Evolutionary conservation across 2,888 invertebrate genomes (phyloP), one percentile per base, ranked within the genome.

Genomic region (Sarcophaga carnaria): DNA sequence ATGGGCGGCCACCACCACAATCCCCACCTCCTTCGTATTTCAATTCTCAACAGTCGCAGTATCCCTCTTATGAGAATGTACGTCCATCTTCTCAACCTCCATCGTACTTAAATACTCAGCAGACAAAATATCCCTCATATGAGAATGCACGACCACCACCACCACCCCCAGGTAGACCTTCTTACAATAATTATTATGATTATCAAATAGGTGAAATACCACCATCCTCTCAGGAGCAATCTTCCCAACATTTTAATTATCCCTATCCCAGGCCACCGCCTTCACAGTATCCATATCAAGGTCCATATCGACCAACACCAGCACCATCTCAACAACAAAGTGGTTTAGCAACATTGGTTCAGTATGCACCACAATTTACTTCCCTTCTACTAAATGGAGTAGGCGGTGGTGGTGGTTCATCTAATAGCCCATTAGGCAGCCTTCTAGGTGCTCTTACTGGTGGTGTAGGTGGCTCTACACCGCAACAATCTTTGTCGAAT

Each of bases 311-410:
- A 49, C 91, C 90, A 25, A 89, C 88, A 22, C 74, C 60, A 20
- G 17, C 78, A 12, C 67, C 84, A 20, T 63, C 78, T 14, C 20
- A 83, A 62, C 47, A 59, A 54, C 88, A 69, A 47, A 89, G 89
- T 54, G 90, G 91, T 72, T 82, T 92, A 80, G 90, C 92, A 74
- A 89, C 92, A 47, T 83, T 92, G 79, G 92, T 91, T 59, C 91
- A 92, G 86, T 92, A 92, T 89, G 93, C 93, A 86, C 92, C 93
- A 85, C 93, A 93, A 89, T 92, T 93, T 90, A 91, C 92, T 89
- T 92, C 92, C 89, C 90, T 93, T 17, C 89, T 92, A 8, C 66
- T 91, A 77, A 90, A 90, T 8, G 90, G 90, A 4, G 88, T 77
- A 27, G 88, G 86, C 3, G 89, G 89, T 54, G 88, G 77, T n/a